Conservation (phyloP, 2,888 invertebrate genomes). For the Andrena hattorfiana region DNA sequence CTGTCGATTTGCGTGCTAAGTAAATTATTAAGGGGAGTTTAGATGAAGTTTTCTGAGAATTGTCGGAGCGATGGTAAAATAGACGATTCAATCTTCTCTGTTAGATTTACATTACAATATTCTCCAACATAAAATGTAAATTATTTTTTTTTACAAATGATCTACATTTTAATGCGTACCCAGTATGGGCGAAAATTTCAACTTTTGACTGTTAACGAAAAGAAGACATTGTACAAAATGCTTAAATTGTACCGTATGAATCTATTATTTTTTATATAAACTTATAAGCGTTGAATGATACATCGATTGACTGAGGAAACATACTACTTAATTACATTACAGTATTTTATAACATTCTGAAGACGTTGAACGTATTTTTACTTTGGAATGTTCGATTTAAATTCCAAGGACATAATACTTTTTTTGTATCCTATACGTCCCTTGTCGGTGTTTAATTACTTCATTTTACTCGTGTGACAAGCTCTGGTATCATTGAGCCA, state of each 20-base stretch:
- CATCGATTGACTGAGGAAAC: not conserved
- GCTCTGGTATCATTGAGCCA: no score
- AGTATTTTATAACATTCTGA: slow-evolving; percentile 4
- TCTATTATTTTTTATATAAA: slow-evolving; percentile 7
- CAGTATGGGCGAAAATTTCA: not conserved
- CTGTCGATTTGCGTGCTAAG: slow-evolving; percentile 22
- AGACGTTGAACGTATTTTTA: slow-evolving; percentile 2
- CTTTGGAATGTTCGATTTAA: slow-evolving; percentile 6
- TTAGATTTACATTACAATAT: not conserved
- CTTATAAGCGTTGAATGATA: not conserved
- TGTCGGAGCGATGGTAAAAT: slow-evolving; percentile 53
- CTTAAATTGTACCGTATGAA: not conserved
- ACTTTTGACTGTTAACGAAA: not conserved
- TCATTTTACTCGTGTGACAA: no score
- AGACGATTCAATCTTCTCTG: not conserved
- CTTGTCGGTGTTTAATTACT: no score
- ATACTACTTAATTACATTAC: slow-evolving; percentile 1
- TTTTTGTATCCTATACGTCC: no score
- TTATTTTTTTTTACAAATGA: slow-evolving; percentile 2
- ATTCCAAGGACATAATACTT: not conserved
- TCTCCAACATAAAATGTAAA: not conserved
- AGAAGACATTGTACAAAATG: not conserved
- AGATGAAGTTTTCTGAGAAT: slow-evolving; percentile 11
- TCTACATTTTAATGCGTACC: not conserved
- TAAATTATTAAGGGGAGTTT: slow-evolving; percentile 3